Conservation (phyloP, 2,113 vertebrate species). For the Neofelis nebulosa region DNA sequence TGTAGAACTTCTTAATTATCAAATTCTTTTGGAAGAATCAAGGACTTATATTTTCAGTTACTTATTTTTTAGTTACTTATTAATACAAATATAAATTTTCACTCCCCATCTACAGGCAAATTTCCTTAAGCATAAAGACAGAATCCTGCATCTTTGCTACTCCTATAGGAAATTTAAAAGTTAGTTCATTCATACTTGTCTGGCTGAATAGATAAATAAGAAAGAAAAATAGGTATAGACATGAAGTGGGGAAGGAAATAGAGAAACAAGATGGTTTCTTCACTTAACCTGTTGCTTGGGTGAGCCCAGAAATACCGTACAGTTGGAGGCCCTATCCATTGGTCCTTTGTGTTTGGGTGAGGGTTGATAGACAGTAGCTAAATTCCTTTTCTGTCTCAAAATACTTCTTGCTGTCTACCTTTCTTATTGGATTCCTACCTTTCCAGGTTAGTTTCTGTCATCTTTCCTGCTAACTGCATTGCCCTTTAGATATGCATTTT, state of each 20-base stretch:
- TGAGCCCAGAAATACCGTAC: neutral
- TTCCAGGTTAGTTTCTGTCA: slow-evolving; percentile 16
- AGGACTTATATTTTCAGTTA: neutral
- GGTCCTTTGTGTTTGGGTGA: neutral
- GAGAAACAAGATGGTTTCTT: neutral
- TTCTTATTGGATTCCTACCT: neutral
- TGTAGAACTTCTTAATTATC: neutral
- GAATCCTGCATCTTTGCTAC: neutral
- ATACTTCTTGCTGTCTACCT: neutral
- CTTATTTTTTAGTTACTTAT: neutral
- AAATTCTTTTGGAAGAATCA: neutral
- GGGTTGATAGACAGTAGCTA: neutral
- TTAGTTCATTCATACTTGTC: neutral
- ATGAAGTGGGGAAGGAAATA: neutral
- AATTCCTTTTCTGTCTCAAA: slow-evolving; percentile 9
- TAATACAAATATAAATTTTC: neutral
- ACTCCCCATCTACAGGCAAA: neutral
- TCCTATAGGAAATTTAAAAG: neutral
- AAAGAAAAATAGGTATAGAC: neutral
- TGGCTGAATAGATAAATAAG: neutral
- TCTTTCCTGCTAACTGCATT: neutral
- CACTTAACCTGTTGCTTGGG: neutral
- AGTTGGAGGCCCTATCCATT: neutral
- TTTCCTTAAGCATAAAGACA: neutral
- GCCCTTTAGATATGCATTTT: neutral